Evolutionary conservation across 2,113 vertebrate genomes (phyloP), one percentile per base, ranked within the genome.

Genomic region (human (Homo sapiens)): DNA sequence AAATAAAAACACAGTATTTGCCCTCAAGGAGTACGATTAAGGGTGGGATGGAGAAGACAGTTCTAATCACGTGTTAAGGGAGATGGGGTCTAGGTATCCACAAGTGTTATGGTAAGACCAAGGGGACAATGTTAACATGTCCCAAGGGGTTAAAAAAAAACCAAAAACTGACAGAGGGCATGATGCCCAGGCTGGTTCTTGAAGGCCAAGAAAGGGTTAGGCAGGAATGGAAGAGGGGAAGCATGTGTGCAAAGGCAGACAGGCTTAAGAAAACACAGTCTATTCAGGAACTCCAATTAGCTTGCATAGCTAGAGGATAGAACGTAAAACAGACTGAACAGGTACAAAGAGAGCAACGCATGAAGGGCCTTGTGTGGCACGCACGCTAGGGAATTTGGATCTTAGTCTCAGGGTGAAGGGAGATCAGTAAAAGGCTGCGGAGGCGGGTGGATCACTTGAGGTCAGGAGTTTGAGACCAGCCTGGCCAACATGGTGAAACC

Each of bases 1-100:
- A 94, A 94, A 87, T 57, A 88, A 68, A 91, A 78, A 43, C 50
- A 93, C 18, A 55, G 85, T 70, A 59, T 59, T 85, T 79, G 20
- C 57, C n/a, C 43, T 97, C 64, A 82, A 40, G 61, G 59, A 88
- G 35, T 90, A 75, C 3, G 86, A 79, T 57, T 79, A 93, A 73
- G 82, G 61, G 75, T 45, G 55, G 4, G 61, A 43, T 57, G 76
- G 18, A 93, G 30, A 90, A 90, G n/a, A 40, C 40, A 82, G 87
- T 87, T 57, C 18, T 25, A 61, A 79, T 66, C 11, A 40, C n/a
- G 18, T 30, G 22, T 96, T 50, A 90, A 23, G 93, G 72, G 45
- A 43, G 55, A 30, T 16, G 1, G 35, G 6, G 5, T 86, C 45
- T 43, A 68, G 48, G 68, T 48, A 64, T 80, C 25, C 75, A 89